Evolutionary conservation across 2,888 invertebrate genomes (phyloP).

Genomic region (Raillietiella orientalis): DNA sequence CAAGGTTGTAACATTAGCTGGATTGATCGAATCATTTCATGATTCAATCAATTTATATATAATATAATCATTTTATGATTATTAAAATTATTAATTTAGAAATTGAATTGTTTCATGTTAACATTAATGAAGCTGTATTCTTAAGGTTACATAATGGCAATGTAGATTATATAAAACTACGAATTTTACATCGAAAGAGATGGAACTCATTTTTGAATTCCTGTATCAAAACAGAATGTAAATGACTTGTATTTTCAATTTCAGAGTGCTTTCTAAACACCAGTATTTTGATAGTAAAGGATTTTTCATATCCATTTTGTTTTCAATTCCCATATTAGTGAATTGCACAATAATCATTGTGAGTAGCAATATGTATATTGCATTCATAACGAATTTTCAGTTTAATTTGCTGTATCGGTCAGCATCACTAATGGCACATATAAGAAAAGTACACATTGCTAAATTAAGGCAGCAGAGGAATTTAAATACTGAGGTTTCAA

Average conservation of each 20-base stretch:
- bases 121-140: not conserved
- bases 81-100: no score
- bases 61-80: no score
- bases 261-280: constrained; percentile 46
- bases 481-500: no score
- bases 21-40: no score
- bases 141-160: constrained; percentile 1
- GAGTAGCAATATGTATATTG: constrained; percentile 12
- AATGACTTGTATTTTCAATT: constrained; percentile 6
- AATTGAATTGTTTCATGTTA: no score
- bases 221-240: constrained; percentile 50
- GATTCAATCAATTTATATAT: no score
- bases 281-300: constrained; percentile 85
- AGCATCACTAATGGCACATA: constrained; percentile 49
- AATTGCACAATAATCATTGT: constrained; percentile 84
- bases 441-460: constrained; percentile 39
- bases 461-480: no score
- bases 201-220: constrained; percentile 62
- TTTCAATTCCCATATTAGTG: constrained; percentile 64
- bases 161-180: constrained; percentile 1
- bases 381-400: constrained; percentile 17
- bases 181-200: constrained; percentile 4
- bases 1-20: no score
- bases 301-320: constrained; percentile 66
- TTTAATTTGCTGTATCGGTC: constrained; percentile 69